Base-by-base conservation (phyloP, 2,888 invertebrate genomes). In the Latrodectus elegans region DNA sequence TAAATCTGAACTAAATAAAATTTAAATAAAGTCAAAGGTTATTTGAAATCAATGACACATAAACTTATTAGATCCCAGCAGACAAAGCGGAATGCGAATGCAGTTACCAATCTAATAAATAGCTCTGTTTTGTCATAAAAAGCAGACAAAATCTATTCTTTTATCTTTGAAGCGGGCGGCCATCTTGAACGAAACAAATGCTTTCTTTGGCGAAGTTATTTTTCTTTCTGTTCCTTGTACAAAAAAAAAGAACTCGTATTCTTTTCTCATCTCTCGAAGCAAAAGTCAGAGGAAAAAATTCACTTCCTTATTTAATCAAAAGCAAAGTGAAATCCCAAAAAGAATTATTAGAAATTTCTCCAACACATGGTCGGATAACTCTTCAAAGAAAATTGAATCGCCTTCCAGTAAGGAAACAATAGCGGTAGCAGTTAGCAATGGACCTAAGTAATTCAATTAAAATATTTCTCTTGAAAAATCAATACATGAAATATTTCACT, bases 321-420 rank as follows among this genome's bases (percentile, higher is more conserved):
- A 17, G 49, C 10, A 52, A 17, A 53, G 22, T 22, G 52, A 10
- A 38, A 68, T n/a, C 26, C 22, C 53, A 38, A 68, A 53, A 49
- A 64, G 67, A 73, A 73, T 74, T 74, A 81, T 74, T 68, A 81
- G 73, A 53, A 65, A 52, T 22, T 72, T 55, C 81, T 73, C 51
- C 17, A 17, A 65, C 64, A 53, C 26, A 71, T n/a, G 17, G 12
- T 12, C n/a, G 71, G 60, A 38, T 17, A 53, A 79, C 60, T 60
- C 55, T 78, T 64, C 65, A n/a, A 53, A 65, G 74, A 81, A 81
- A 81, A 81, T 81, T 81, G 73, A 81, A 81, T 81, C 80, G 81
- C 67, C 65, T 68, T 53, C 22, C 53, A 22, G 53, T n/a, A 22
- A 53, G 74, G 38, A 68, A 68, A 68, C 77, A 26, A 26, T 53